These are phyloP conservation scores for Micoletzkya japonica DNA, from an alignment of 2,888 invertebrate species.

Conservation along the genomic window DNA sequence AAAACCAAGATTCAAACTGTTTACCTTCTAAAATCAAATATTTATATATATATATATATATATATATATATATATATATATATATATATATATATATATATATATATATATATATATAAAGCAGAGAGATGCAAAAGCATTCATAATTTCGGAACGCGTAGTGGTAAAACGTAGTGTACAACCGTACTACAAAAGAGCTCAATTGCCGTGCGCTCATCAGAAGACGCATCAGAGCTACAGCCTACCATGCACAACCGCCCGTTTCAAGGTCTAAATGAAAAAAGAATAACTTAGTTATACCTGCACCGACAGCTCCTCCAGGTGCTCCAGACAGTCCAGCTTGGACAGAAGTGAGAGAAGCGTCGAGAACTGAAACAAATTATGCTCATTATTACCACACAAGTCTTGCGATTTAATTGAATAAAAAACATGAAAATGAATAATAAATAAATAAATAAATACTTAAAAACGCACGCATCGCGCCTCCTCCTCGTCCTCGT, in stretches of 20 bases:
- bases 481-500: slow-evolving; percentile 19
- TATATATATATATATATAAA: not conserved
- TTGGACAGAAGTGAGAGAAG: not conserved
- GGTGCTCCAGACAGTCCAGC: slow-evolving; percentile 6
- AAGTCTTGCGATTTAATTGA: not conserved
- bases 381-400: too few relatives aligned
- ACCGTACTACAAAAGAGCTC: not conserved
- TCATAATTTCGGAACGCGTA: not conserved
- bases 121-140: not conserved
- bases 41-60: not conserved
- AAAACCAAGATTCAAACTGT: too few relatives aligned
- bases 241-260: too few relatives aligned
- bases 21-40: too few relatives aligned
- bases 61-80: not conserved
- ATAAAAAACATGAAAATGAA: not conserved
- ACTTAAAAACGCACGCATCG: not conserved
- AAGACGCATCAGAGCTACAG: too few relatives aligned
- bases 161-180: not conserved
- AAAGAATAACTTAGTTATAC: not conserved
- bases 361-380: not conserved
- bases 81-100: not conserved
- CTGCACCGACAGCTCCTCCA: slow-evolving; percentile 13
- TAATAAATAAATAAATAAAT: not conserved
- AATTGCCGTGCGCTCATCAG: too few relatives aligned
- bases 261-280: not conserved